phyloP scores from a whole-genome alignment of 2,888 invertebrate species.

The Brachypalpus laphriformis region DNA sequence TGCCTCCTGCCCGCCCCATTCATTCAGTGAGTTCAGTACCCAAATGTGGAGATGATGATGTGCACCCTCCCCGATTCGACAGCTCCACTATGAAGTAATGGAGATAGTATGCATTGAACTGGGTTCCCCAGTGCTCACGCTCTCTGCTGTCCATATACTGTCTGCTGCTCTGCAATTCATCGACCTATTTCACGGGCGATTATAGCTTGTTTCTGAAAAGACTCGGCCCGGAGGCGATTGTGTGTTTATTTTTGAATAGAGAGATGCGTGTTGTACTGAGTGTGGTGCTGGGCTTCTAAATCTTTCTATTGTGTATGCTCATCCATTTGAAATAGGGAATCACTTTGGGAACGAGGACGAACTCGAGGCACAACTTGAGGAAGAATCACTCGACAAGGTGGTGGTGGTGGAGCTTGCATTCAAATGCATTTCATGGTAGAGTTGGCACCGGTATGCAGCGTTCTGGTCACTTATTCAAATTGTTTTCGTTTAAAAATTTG shows the following conservation, averaged over 20 bases:
- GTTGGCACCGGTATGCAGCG: slow-evolving; percentile 55
- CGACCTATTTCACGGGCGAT: slow-evolving; percentile 69
- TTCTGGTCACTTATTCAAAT: slow-evolving; percentile 70
- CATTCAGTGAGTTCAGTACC: slow-evolving; percentile 42
- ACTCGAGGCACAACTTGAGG: slow-evolving; percentile 48
- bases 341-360: slow-evolving; percentile 51
- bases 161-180: slow-evolving; percentile 53
- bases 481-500: slow-evolving; percentile 56
- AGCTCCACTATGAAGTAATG: slow-evolving; percentile 65
- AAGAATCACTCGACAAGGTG: slow-evolving; percentile 26
- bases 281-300: slow-evolving; percentile 11
- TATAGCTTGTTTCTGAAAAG: slow-evolving; percentile 48
- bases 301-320: not conserved
- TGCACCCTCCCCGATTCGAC: slow-evolving; percentile 17
- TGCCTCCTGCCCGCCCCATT: slow-evolving; percentile 38
- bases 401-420: slow-evolving; percentile 4
- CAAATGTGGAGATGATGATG: slow-evolving; percentile 39
- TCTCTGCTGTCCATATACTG: slow-evolving; percentile 31
- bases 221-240: slow-evolving; percentile 43
- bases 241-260: slow-evolving; percentile 66
- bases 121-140: slow-evolving; percentile 2
- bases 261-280: slow-evolving; percentile 29
- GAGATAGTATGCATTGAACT: slow-evolving; percentile 59
- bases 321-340: slow-evolving; percentile 35
- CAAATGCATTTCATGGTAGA: slow-evolving; percentile 66